Evolutionary conservation across 2,888 invertebrate species (phyloP), one percentile per base, ranked within the genome.

Genomic region (Germaria angustata): DNA sequence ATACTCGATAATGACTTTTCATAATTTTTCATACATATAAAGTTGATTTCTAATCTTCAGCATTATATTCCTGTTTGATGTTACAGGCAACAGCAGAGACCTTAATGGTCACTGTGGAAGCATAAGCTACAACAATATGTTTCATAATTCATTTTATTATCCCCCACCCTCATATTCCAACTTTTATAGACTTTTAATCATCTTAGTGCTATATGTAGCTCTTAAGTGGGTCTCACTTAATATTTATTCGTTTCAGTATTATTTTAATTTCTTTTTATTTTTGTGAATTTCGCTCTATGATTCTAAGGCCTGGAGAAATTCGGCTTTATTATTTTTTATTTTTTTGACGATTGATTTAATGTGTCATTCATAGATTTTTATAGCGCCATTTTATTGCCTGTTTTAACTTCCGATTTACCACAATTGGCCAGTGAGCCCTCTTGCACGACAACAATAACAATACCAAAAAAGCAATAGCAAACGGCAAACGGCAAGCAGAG

Each of bases 331-430:
- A 72, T 34, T 69, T 15, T 88, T 87, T 24, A 6, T 5, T 39
- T 89, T 90, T 91, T 90, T 88, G 90, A 87, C 91, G 89, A 90
- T 91, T 90, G 90, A 90, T 90, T 90, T 90, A 90, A 90, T 90
- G 91, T 90, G 91, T 90, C 90, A 90, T 91, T 91, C 90, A 90
- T 89, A 90, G 89, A 89, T 90, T 90, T 90, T 91, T 90, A 90
- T 91, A 89, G 89, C 89, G 87, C 85, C 87, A 86, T 90, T 90
- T 90, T 90, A 90, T 91, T 90, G 89, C 91, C 90, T 88, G 88
- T 89, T 90, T 91, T 90, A 89, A 90, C 91, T 90, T 91, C 89
- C 90, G 91, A 90, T 90, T 91, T 90, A 90, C 90, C 91, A 90
- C 90, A 88, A 88, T 87, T 89, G 90, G 86, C 84, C 89, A 53